Evolutionary conservation across 2,888 invertebrate species (phyloP).

Genomic region (Plebejus argus): DNA sequence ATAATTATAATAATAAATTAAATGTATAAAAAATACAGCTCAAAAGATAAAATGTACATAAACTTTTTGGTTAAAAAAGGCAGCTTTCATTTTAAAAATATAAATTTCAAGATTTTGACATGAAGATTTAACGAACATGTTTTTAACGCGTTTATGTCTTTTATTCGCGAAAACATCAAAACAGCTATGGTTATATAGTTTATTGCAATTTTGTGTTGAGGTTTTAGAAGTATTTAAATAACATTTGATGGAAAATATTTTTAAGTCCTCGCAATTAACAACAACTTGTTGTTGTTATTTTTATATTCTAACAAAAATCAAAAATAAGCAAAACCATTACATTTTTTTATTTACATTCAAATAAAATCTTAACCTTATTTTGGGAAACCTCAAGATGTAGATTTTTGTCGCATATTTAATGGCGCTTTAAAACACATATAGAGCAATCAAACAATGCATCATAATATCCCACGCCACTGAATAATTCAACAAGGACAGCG

Average conservation of each 20-base stretch:
- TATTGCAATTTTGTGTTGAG: neutral
- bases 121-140: neutral
- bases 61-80: conserved; percentile 4
- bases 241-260: neutral
- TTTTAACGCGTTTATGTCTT: conserved; percentile 10
- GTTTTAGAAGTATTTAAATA: neutral
- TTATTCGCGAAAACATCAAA: neutral
- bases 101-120: neutral
- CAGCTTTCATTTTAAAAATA: conserved; percentile 18
- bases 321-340: neutral
- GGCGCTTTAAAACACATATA: conserved; percentile 9
- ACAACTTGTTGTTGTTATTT: too few relatives aligned
- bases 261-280: neutral
- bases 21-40: too few relatives aligned
- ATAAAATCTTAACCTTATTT: neutral
- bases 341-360: too few relatives aligned
- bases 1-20: too few relatives aligned
- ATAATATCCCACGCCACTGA: conserved; percentile 25
- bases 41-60: neutral
- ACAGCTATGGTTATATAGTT: neutral
- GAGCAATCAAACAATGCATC: conserved; percentile 26
- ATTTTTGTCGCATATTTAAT: conserved; percentile 6
- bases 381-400: neutral
- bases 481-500: conserved; percentile 29
- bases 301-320: too few relatives aligned